Evolutionary conservation across 1,140 invertebrate species (phyloP).

Genomic region (Pissodes strobi): DNA sequence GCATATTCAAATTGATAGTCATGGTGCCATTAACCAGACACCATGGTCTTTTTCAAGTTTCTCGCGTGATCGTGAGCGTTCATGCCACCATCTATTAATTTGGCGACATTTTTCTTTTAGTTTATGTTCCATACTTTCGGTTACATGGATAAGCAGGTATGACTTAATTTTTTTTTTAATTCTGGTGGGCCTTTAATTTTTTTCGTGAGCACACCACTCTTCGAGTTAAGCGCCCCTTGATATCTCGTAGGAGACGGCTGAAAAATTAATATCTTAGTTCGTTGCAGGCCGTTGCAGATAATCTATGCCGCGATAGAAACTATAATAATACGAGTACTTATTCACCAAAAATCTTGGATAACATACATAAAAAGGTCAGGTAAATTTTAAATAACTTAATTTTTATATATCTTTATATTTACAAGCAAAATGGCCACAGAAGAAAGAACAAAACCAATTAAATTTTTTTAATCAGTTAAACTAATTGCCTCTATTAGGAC

Average conservation of each 20-base stretch:
- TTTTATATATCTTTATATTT: neutral
- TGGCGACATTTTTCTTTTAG: neutral
- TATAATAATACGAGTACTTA: neutral
- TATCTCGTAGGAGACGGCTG: neutral
- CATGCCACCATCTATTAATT: neutral
- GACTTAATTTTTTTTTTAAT: neutral
- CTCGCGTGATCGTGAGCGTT: neutral
- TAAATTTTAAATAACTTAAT: neutral
- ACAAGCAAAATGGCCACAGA: neutral
- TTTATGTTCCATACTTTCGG: neutral
- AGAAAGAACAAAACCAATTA: neutral
- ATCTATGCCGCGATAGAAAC: neutral
- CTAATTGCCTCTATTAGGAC: no score
- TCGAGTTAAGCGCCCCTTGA: neutral
- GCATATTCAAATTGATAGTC: slow-evolving; percentile 1
- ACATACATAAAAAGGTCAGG: neutral
- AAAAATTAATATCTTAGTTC: neutral
- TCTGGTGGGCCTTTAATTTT: neutral
- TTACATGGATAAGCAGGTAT: neutral
- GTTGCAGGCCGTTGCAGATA: neutral
- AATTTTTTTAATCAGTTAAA: neutral
- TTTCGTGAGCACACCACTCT: neutral
- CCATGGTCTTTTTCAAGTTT: neutral
- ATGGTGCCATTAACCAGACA: neutral
- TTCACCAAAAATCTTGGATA: neutral